These are phyloP conservation scores for Australoheros facetus DNA, from an alignment of 2,797 vertebrate species.

Conservation along the genomic window DNA sequence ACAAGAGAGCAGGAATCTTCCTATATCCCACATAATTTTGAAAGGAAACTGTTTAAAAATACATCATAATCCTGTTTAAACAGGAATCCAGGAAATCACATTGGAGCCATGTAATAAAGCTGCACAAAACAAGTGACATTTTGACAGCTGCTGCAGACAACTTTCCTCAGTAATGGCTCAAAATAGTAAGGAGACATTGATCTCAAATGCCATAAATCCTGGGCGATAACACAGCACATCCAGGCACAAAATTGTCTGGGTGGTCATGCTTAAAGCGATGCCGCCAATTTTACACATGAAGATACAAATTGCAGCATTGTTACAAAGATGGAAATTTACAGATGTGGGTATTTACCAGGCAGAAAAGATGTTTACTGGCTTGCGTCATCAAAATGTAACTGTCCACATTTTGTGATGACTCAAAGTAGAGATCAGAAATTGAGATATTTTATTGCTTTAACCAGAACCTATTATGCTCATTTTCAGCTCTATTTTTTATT, in stretches of 20 bases:
- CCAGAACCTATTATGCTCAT: no score
- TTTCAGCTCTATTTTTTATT: no score
- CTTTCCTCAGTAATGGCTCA: background rate
- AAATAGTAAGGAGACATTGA: background rate
- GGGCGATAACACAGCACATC: background rate
- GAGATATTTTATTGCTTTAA: no score
- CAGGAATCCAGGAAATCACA: background rate
- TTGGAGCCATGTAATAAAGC: background rate
- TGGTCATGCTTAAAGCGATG: background rate
- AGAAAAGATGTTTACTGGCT: background rate
- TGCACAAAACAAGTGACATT: background rate
- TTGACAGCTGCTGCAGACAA: background rate
- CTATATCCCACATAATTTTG: background rate
- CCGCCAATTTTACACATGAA: background rate
- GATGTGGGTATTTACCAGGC: background rate
- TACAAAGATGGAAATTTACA: background rate
- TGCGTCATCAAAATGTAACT: background rate
- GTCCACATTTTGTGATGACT: no score
- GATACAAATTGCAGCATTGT: background rate
- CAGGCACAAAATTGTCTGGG: background rate
- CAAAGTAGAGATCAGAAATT: no score
- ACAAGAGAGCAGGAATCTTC: background rate
- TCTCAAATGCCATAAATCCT: constrained; percentile 5
- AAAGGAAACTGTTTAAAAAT: constrained; percentile 10
- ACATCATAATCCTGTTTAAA: background rate